Percentiles rank a stretch among this genome's conserved stretches.
Evolutionary conservation across 2,113 vertebrate genomes (phyloP).

Genomic region (Garra rufa): DNA sequence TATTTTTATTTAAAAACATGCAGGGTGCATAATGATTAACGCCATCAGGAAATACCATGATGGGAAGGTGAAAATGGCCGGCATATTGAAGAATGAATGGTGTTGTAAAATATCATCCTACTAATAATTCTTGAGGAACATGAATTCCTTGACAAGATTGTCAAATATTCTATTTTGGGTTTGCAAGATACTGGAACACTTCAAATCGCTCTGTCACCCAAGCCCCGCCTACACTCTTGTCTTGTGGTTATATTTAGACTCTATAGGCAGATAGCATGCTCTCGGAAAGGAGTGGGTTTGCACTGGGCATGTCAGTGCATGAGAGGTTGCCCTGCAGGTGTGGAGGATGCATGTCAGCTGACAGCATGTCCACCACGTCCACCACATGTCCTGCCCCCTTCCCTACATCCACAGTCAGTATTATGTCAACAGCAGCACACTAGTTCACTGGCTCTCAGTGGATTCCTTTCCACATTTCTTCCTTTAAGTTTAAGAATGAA

Average conservation of each 20-base stretch:
- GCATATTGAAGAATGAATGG: neutral
- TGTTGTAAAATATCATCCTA: neutral
- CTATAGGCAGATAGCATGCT: conserved; percentile 7
- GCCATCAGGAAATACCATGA: neutral
- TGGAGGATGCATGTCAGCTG: conserved; percentile 25
- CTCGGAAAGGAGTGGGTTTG: conserved; percentile 1
- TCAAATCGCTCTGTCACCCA: neutral
- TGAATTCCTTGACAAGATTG: neutral
- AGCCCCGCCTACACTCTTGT: neutral
- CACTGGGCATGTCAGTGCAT: conserved; percentile 25
- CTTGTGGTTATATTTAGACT: neutral
- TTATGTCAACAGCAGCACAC: neutral
- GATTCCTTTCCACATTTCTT: neutral
- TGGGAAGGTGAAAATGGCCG: neutral
- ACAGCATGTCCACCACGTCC: neutral
- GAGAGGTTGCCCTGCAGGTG: neutral
- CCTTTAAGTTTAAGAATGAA: neutral
- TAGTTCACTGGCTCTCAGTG: neutral
- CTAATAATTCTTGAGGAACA: neutral
- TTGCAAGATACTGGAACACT: neutral
- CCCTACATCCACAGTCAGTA: neutral
- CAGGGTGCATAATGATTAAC: neutral
- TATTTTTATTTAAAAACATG: neutral
- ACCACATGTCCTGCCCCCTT: conserved; percentile 37
- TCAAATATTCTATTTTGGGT: neutral